phyloP scores from a whole-genome alignment of 2,888 invertebrate species.

The Eutolmus rufibarbis region DNA sequence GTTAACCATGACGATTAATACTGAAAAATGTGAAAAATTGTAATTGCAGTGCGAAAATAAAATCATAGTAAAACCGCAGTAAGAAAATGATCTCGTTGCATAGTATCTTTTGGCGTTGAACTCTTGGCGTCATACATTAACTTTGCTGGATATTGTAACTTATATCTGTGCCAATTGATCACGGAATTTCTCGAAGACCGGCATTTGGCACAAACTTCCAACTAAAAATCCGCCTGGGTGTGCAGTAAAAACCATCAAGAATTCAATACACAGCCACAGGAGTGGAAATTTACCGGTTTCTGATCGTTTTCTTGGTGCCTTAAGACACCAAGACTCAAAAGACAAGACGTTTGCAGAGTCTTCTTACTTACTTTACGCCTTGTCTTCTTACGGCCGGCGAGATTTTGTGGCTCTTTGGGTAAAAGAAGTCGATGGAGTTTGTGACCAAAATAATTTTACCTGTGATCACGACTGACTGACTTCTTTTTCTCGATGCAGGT shows the following conservation, averaged over 20 bases:
- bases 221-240: not conserved
- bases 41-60: not conserved
- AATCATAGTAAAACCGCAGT: not conserved
- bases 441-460: slow-evolving; percentile 12
- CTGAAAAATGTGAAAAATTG: not conserved
- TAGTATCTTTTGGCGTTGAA: not conserved
- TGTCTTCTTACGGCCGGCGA: not conserved
- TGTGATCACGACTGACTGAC: not conserved
- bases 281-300: slow-evolving; percentile 30
- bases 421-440: not conserved
- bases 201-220: slow-evolving; percentile 32
- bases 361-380: not conserved
- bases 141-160: not conserved
- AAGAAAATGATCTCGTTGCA: not conserved
- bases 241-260: not conserved
- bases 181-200: slow-evolving; percentile 27
- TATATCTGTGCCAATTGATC: slow-evolving; percentile 16
- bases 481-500: not conserved
- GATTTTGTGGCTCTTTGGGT: not conserved
- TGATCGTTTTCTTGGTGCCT: not conserved
- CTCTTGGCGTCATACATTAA: slow-evolving; percentile 6
- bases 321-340: not conserved
- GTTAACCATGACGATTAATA: not conserved
- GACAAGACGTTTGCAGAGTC: not conserved
- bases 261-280: not conserved